A percentile compares a stretch with the other conserved stretches of the same genome.
Conservation (phyloP, 2,888 invertebrate genomes). For the Epirrhoe tristata region DNA sequence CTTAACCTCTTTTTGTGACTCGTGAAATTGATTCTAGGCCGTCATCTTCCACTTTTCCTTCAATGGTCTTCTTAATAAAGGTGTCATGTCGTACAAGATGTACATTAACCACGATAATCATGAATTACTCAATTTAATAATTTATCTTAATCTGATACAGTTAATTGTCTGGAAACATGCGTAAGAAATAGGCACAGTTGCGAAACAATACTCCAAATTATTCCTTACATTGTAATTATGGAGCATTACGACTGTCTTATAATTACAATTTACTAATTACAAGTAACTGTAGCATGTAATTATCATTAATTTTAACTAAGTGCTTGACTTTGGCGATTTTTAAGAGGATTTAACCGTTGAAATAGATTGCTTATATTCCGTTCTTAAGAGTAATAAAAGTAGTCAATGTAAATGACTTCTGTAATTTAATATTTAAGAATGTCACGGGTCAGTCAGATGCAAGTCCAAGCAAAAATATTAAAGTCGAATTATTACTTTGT, state of each 20-base stretch:
- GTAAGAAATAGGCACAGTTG: constrained; percentile 9
- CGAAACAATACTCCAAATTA: constrained; percentile 39
- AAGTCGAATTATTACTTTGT: too few species aligned
- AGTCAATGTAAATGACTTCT: too few species aligned
- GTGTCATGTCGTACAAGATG: too few species aligned
- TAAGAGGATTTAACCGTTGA: constrained; percentile 23
- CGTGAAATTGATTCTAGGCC: too few species aligned
- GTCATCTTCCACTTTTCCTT: too few species aligned
- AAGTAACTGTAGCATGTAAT: constrained; percentile 36
- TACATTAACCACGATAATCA: background rate
- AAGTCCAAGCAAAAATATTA: too few species aligned
- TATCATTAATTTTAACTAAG: constrained; percentile 41
- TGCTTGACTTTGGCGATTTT: constrained; percentile 25
- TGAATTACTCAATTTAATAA: background rate
- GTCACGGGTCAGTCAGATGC: too few species aligned
- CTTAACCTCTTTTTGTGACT: too few species aligned
- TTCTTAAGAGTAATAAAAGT: background rate
- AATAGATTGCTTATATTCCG: constrained; percentile 11
- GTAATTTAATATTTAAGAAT: too few species aligned
- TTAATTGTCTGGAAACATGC: background rate
- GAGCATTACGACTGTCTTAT: constrained; percentile 36
- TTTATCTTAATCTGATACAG: background rate
- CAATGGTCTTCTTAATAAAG: too few species aligned
- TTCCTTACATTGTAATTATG: constrained; percentile 41
- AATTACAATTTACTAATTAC: constrained; percentile 46